Base-by-base conservation (phyloP, 2,113 vertebrate genomes). In the Podilymbus podiceps region DNA sequence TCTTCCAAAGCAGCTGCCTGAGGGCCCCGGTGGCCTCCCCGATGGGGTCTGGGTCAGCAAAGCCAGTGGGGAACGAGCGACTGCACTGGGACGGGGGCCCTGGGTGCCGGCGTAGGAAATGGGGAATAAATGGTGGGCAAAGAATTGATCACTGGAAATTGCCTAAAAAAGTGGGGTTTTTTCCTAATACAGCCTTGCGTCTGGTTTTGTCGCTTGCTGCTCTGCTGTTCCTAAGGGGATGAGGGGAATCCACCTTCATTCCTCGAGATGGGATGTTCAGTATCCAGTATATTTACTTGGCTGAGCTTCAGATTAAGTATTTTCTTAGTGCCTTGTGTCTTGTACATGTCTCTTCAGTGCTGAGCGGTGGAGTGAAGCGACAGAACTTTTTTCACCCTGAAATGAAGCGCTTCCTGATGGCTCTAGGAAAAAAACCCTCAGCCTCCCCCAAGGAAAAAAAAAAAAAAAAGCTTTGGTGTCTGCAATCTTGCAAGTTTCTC, bases 81-180 rank as follows among this genome's bases (percentile, higher is more conserved):
- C 35, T 19, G 6, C 12, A 33, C 55, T 28, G 56, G 52, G 62
- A 35, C 58, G 50, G 50, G n/a, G 75, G 47, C 71, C 35, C 44
- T 68, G 64, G 55, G 84, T n/a, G 21, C 79, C 15, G 9, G 31
- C 0, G 1, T 14, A 42, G 53, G 21, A 35, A 81, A 63, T 2
- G 17, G 21, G 30, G 25, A 62, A 10, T 38, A 75, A 63, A 24
- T 6, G 27, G 49, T 24, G 49, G 62, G n/a, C n/a, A 42, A 55
- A 14, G 40, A 42, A 20, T 6, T 16, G 47, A 25, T 23, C 55
- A 30, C 27, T 3, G 4, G 15, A 25, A 62, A 44, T 28, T 44
- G 18, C 69, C 73, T 60, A 15, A 85, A 92, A 73, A 25, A 3
- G 5, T 14, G 12, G 3, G 1, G 0, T 0, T 28, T 28, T 84